Conservation (phyloP, 2,113 vertebrate species). For the Microtus oregoni region DNA sequence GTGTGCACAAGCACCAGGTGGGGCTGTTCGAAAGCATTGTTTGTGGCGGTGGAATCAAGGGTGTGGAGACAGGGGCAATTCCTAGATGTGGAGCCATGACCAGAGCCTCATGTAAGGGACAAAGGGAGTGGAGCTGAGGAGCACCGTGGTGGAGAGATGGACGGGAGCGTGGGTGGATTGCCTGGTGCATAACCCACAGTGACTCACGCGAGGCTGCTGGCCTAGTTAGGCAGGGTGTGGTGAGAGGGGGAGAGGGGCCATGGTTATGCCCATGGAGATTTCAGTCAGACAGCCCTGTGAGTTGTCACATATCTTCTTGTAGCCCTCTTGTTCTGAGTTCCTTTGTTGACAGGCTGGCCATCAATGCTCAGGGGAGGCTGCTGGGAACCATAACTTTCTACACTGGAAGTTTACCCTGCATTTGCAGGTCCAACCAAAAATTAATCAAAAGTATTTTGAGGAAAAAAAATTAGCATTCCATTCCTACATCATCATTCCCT, state of each 20-base stretch:
- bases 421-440: neutral
- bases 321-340: neutral
- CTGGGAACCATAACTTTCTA: neutral
- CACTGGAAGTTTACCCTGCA: neutral
- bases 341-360: neutral
- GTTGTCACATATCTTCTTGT: neutral
- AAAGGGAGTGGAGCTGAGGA: neutral
- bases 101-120: neutral
- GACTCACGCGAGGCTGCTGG: neutral
- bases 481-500: neutral
- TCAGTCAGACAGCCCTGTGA: neutral
- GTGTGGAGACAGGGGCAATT: neutral
- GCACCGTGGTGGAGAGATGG: neutral
- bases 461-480: neutral
- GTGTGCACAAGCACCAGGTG: neutral
- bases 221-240: neutral
- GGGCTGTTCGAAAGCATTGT: neutral
- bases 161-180: neutral
- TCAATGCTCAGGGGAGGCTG: rapidly evolving
- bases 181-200: neutral
- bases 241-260: neutral
- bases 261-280: neutral
- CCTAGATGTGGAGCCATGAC: neutral
- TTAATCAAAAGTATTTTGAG: neutral
- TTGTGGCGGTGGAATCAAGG: neutral